phyloP scores from a whole-genome alignment of 2,113 vertebrate genomes.

The Ardeotis arabs region DNA sequence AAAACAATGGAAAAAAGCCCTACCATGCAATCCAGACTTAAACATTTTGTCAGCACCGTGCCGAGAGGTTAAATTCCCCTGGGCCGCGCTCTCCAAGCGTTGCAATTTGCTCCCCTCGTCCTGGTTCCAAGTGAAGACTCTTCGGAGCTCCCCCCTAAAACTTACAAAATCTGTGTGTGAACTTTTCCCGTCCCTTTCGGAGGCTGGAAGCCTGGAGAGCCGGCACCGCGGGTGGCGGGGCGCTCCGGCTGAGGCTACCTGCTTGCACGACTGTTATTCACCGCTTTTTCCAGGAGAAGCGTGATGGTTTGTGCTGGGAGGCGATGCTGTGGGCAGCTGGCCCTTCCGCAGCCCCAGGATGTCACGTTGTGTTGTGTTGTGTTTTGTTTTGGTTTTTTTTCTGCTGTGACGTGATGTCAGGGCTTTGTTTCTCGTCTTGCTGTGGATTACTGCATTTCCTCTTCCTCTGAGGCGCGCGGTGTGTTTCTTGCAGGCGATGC shows the following conservation, averaged over 20 bases:
- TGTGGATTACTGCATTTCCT: not conserved
- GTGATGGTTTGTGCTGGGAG: not conserved
- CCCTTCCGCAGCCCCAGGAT: no score
- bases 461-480: not conserved
- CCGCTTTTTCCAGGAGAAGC: not conserved
- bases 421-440: not conserved
- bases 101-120: not conserved
- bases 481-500: constrained; percentile 75
- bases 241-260: no score
- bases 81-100: rapidly evolving
- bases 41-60: rapidly evolving
- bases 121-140: no score
- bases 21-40: not conserved
- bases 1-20: not conserved
- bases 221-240: no score
- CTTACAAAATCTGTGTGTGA: no score
- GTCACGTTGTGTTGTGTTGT: not conserved
- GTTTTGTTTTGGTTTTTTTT: rapidly evolving
- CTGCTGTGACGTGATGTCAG: rapidly evolving
- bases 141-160: no score
- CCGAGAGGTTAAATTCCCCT: rapidly evolving
- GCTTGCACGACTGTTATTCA: rapidly evolving
- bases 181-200: no score
- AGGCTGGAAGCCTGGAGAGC: no score
- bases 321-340: not conserved